Evolutionary conservation across 2,113 vertebrate species (phyloP), one percentile per base, ranked within the genome.

Genomic region (Clinocottus analis): DNA sequence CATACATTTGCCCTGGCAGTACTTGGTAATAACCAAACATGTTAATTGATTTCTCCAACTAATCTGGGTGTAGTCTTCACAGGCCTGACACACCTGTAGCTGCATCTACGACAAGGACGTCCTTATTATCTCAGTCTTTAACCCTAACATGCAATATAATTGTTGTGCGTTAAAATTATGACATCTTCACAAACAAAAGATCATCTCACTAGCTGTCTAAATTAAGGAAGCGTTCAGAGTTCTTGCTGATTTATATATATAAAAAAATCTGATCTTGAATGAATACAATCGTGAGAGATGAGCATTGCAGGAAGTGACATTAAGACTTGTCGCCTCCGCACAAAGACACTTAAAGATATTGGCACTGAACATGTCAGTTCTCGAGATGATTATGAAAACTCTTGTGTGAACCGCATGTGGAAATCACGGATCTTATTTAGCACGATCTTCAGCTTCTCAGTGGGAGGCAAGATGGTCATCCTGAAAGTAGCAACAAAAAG

Each of bases 391-490:
- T 94, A 96, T 14, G 96, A 96, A 25, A 95, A 97, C 67, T 96
- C 93, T 3, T 75, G 16, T 1, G 93, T 95, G 82, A 97, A 97
- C 11, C 87, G 92, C 75, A 90, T 72, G 41, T 98, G 94, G 83
- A 97, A 98, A n/a, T 90, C 90, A 17, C 89, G 90, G 85, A 98
- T 90, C 85, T 94, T 97, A 77, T 94, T 80, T 83, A 97, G 86
- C 45, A 98, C 86, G 3, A 89, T 37, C 85, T 93, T 93, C 69
- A 98, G 94, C 85, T 97, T 97, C 29, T 97, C 96, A 11, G 87
- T 71, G 0, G 96, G 94, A 0, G 96, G 97, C 58, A 97, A 80
- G 83, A 97, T 97, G 79, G 96, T 97, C 96, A 97, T 97, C 90
- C 97, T 98, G 88, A 19, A 77, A n/a, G 59, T 13, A 39, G 33